A percentile compares a stretch with the other conserved stretches of the same genome.
These are phyloP conservation scores for Antheraea mylitta DNA, from an alignment of 1,140 invertebrate genomes.

Conservation along the genomic window DNA sequence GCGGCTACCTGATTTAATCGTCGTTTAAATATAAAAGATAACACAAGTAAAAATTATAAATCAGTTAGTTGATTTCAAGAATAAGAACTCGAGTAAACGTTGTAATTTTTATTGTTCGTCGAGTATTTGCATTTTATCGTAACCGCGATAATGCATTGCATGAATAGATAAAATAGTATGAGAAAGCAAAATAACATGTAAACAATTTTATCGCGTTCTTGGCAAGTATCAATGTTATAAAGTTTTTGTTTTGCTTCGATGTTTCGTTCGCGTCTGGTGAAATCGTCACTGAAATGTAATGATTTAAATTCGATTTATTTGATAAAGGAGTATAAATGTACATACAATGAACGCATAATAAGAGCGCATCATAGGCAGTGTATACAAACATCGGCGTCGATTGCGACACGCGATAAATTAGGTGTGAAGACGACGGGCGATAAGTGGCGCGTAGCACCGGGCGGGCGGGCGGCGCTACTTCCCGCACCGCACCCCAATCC, in stretches of 20 bases:
- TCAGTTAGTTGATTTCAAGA: too few relatives aligned
- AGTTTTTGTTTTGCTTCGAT: neutral
- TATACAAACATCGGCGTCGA: constrained; percentile 44
- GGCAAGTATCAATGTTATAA: neutral
- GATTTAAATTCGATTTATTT: neutral
- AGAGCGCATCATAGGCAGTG: constrained; percentile 27
- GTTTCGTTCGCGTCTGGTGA: too few relatives aligned
- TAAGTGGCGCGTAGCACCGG: constrained; percentile 48
- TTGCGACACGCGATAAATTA: constrained; percentile 65
- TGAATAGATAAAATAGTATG: too few relatives aligned
- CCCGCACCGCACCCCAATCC: constrained; percentile 28
- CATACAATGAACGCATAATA: constrained; percentile 24
- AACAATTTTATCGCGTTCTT: neutral
- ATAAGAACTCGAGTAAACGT: neutral
- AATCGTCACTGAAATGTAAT: too few relatives aligned
- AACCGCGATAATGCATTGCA: neutral
- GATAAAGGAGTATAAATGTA: constrained; percentile 16
- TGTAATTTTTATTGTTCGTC: neutral
- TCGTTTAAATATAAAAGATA: too few relatives aligned
- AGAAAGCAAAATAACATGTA: neutral
- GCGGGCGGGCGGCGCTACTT: constrained; percentile 28
- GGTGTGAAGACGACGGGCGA: constrained; percentile 68
- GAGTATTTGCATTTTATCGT: neutral
- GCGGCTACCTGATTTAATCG: too few relatives aligned
- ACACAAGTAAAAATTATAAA: too few relatives aligned